Evolutionary conservation across 2,113 vertebrate genomes (phyloP).

Genomic region (Rhodinocichla rosea): DNA sequence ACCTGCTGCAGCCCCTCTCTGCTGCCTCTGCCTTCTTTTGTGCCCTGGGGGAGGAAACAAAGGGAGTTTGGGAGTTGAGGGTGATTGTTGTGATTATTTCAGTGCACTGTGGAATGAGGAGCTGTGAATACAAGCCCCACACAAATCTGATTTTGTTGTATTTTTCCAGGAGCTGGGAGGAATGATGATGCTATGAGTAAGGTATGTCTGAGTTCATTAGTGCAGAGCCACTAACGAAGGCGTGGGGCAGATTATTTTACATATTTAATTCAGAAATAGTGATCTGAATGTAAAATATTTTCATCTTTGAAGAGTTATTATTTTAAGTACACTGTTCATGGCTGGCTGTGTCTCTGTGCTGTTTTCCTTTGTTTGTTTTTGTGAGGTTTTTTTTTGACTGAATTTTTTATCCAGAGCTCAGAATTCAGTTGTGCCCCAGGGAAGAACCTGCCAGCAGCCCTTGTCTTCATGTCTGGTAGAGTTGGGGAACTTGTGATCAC

Average conservation of each 20-base stretch:
- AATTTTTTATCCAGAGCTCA: neutral
- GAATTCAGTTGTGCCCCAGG: neutral
- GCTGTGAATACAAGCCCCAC: neutral
- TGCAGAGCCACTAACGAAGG: neutral
- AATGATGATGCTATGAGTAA: neutral
- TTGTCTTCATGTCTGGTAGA: neutral
- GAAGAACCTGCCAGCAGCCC: neutral
- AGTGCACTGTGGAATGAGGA: neutral
- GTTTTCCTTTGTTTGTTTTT: neutral
- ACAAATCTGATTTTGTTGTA: neutral
- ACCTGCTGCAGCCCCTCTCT: neutral
- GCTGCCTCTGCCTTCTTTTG: fast-evolving
- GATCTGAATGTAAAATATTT: neutral
- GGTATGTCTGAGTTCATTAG: neutral
- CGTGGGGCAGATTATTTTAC: fast-evolving
- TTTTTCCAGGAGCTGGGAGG: slow-evolving; percentile 46
- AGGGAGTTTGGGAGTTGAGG: neutral
- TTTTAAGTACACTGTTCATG: neutral
- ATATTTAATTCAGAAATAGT: neutral
- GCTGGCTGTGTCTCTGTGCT: neutral
- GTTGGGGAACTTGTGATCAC: neutral
- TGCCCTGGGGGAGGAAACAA: neutral
- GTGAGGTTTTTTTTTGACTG: neutral
- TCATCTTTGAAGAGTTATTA: neutral
- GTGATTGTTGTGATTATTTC: fast-evolving